phyloP scores from a whole-genome alignment of 2,888 invertebrate species.

The Orthonevra nobilis region DNA sequence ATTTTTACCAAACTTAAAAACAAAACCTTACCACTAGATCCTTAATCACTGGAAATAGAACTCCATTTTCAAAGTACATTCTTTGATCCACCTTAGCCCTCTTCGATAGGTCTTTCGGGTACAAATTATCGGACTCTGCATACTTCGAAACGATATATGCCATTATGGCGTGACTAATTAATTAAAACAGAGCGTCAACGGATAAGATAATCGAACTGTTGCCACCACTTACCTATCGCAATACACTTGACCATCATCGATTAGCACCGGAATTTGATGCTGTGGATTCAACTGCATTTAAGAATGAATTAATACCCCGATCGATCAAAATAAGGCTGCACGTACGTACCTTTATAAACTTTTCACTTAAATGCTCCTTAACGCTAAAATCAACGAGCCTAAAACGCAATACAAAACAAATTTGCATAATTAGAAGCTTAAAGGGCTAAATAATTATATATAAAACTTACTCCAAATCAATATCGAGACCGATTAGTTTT shows the following conservation, averaged over 20 bases:
- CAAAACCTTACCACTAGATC: conserved; percentile 80
- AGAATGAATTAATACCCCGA: no score
- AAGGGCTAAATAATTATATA: background rate
- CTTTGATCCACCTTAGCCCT: conserved; percentile 82
- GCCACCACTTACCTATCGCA: conserved; percentile 80
- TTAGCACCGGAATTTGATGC: conserved; percentile 82
- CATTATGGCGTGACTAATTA: conserved; percentile 81
- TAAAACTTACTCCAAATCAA: conserved; percentile 77
- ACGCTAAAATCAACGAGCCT: conserved; percentile 80
- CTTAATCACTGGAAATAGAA: conserved; percentile 80
- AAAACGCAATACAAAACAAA: conserved; percentile 54
- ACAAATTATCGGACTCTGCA: conserved; percentile 81
- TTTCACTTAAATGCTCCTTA: conserved; percentile 78
- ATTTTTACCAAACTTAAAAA: background rate
- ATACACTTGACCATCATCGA: conserved; percentile 81
- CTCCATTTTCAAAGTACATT: conserved; percentile 82
- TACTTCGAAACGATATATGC: conserved; percentile 82
- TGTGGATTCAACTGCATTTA: conserved; percentile 83
- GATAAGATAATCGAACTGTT: background rate
- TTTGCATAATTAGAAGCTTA: conserved; percentile 35
- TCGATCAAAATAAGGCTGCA: no score
- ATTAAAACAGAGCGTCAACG: background rate
- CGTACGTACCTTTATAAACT: conserved; percentile 78
- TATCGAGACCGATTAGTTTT: conserved; percentile 79
- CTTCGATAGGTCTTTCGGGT: conserved; percentile 81